A percentile compares a stretch with the other conserved stretches of the same genome.
These are phyloP conservation scores for Ditula angustiorana DNA, from an alignment of 2,888 invertebrate species.

Conservation along the genomic window DNA sequence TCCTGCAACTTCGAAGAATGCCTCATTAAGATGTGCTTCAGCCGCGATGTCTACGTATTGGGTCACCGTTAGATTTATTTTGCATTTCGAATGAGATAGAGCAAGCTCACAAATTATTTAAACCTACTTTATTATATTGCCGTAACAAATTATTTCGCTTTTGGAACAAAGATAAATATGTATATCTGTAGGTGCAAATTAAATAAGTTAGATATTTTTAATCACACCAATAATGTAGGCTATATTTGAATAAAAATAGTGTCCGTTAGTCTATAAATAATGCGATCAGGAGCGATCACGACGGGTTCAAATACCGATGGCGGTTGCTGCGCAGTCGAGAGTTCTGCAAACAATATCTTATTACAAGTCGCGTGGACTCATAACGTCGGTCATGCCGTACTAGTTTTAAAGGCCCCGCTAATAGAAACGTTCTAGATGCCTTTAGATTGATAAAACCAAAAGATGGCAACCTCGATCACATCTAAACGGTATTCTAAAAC, in stretches of 20 bases:
- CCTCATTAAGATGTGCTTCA: slow-evolving; percentile 50
- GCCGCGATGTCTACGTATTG: slow-evolving; percentile 41
- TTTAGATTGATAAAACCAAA: slow-evolving; percentile 24
- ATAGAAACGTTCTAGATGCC: slow-evolving; percentile 32
- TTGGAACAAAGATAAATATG: too few relatives aligned
- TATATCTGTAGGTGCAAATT: too few relatives aligned
- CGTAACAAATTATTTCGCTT: too few relatives aligned
- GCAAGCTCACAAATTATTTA: slow-evolving; percentile 24
- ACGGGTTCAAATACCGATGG: slow-evolving; percentile 33
- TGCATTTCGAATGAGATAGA: slow-evolving; percentile 25
- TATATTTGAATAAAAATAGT: background rate
- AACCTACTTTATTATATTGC: too few relatives aligned
- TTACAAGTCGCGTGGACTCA: slow-evolving; percentile 51
- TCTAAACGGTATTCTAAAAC: slow-evolving; percentile 25
- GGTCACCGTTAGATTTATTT: slow-evolving; percentile 38
- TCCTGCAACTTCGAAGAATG: slow-evolving; percentile 47
- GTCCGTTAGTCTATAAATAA: slow-evolving; percentile 30
- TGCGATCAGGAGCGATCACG: slow-evolving; percentile 31
- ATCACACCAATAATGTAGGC: too few relatives aligned
- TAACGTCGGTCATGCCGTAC: slow-evolving; percentile 4
- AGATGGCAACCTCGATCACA: slow-evolving; percentile 26
- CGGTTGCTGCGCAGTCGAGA: slow-evolving; percentile 45
- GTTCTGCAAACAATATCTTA: slow-evolving; percentile 64
- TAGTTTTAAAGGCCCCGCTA: background rate
- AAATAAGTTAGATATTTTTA: too few relatives aligned